Conservation (phyloP, 2,113 vertebrate species). For the Microtus oregoni region DNA sequence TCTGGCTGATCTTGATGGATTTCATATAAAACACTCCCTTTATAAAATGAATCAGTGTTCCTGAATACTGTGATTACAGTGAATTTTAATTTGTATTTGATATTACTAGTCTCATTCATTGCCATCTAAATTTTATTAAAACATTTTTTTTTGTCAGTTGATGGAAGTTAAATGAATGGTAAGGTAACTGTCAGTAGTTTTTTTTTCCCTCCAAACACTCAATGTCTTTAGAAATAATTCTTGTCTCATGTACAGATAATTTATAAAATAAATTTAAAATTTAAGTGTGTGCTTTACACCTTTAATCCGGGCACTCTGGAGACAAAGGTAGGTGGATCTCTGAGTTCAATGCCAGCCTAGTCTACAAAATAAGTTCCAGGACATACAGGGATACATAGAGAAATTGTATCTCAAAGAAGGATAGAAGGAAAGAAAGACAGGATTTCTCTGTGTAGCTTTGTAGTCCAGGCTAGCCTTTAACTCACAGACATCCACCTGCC, state of each 20-base stretch:
- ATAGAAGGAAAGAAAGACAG: background rate
- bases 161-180: conserved; percentile 43
- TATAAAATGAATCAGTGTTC: conserved; percentile 68
- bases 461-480: too few relatives aligned
- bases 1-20: conserved; percentile 79
- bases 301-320: background rate
- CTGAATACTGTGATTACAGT: conserved; percentile 71
- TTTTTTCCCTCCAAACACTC: background rate
- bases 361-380: background rate
- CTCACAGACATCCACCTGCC: too few relatives aligned
- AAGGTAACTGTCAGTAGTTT: background rate
- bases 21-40: conserved; percentile 69
- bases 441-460: too few relatives aligned
- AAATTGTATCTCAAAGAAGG: background rate
- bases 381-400: accelerated
- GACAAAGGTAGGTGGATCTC: background rate
- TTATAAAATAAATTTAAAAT: background rate
- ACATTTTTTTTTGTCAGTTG: conserved; percentile 52
- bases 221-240: conserved; percentile 10
- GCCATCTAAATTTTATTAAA: conserved; percentile 76
- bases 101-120: conserved; percentile 72
- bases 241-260: too few relatives aligned
- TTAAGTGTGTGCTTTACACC: accelerated
- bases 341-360: background rate
- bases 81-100: conserved; percentile 70